Base-by-base conservation (phyloP, 2,797 vertebrate species). In the Potorous gilbertii region DNA sequence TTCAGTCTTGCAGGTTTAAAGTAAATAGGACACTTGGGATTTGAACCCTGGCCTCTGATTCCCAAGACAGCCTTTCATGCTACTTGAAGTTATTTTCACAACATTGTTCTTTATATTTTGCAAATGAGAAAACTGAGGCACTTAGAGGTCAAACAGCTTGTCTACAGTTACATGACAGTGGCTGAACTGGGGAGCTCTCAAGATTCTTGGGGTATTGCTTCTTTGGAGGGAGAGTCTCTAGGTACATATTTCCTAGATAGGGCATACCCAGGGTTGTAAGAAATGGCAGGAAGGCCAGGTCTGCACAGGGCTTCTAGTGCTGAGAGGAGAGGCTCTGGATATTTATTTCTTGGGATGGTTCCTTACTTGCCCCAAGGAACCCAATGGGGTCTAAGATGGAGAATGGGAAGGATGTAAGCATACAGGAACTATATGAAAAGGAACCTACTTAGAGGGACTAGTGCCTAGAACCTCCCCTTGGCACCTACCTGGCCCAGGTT, bases 401-500 rank as follows among this genome's bases (percentile, higher is more conserved):
- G 90, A 66, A 28, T 40, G 59, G n/a, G 59, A 59, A 57, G 50
- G 28, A 16, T 24, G 52, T 57, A n/a, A 55, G 29, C 54, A 55
- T 16, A 59, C 11, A 40, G 46, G 34, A 46, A 1, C 46, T 34
- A 55, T 28, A 46, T 54, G 96, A 59, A 56, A 91, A 3, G 13
- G 40, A 29, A 40, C 4, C 81, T 0, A 0, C 90, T 93, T 40
- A 14, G 13, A 46, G 40, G 74, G 40, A 50, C 74, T 92, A 94
- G 9, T 8, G 27, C 29, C 1, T 0, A 0, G 3, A 5, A 0
- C 0, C 0, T 90, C 56, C 21, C 18, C 46, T 31, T 59, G 54
- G 62, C 54, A 98, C 98, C 66, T 96, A 99, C 98, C 98, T 98
- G 96, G 97, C 55, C 92, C 55, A 2, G 57, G 95, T 46, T 81